Conservation (phyloP, 1,140 invertebrate species). For the Asobara japonica region DNA sequence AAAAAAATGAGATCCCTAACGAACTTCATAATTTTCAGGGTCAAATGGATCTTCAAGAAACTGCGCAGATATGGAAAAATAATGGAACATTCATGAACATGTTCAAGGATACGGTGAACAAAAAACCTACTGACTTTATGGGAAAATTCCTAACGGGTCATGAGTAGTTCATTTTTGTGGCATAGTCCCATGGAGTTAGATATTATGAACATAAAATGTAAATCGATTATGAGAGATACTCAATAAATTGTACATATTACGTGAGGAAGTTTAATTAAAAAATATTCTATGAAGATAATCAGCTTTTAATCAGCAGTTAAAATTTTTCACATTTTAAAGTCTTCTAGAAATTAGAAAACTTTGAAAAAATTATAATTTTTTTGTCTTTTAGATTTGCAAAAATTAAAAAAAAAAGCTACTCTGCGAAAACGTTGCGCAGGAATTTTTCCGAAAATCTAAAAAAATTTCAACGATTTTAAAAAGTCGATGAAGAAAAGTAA, state of each 20-base stretch:
- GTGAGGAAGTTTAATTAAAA: no score
- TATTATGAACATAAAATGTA: not conserved
- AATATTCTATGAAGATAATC: no score
- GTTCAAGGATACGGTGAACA: constrained; percentile 85
- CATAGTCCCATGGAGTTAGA: not conserved
- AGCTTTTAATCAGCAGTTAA: no score
- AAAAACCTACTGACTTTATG: constrained; percentile 91
- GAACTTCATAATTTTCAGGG: constrained; percentile 71
- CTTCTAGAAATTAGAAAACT: no score
- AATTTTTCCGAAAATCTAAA: no score
- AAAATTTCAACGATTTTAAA: no score
- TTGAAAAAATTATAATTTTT: no score
- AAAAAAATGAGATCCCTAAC: not conserved
- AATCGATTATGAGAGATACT: not conserved
- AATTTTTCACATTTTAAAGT: no score
- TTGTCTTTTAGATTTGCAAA: no score
- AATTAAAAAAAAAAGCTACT: no score
- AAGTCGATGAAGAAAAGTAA: no score
- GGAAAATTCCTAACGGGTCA: constrained; percentile 85
- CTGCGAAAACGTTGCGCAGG: no score
- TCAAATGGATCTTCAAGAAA: constrained; percentile 94
- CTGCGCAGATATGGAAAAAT: constrained; percentile 87
- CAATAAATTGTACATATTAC: not conserved
- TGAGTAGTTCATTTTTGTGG: constrained; percentile 56
- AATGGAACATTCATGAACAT: constrained; percentile 85